phyloP scores from a whole-genome alignment of 2,797 vertebrate species.

The Acanthurus leucopareius region DNA sequence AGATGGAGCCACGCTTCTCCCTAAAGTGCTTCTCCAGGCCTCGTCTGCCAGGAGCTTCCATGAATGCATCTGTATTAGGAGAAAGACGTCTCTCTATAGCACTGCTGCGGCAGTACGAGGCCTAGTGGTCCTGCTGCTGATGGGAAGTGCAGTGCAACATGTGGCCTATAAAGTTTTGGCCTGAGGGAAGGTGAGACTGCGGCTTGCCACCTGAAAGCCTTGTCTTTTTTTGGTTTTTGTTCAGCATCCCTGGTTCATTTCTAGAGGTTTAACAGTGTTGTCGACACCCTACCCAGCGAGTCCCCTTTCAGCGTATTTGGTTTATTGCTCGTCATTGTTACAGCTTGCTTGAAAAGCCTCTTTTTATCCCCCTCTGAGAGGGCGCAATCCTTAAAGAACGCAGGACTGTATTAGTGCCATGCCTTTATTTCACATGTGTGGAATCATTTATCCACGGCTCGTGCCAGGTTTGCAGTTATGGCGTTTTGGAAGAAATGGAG shows the following conservation, averaged over 20 bases:
- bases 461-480: slow-evolving; percentile 78
- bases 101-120: slow-evolving; percentile 44
- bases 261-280: slow-evolving; percentile 68
- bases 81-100: slow-evolving; percentile 51
- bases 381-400: slow-evolving; percentile 72
- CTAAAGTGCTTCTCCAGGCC: slow-evolving; percentile 69
- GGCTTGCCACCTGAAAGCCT: slow-evolving; percentile 70
- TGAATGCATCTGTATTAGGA: slow-evolving; percentile 62
- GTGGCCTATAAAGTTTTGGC: slow-evolving; percentile 67
- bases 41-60: slow-evolving; percentile 63
- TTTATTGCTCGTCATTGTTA: slow-evolving; percentile 77
- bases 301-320: slow-evolving; percentile 68
- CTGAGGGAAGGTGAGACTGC: slow-evolving; percentile 62
- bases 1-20: slow-evolving; percentile 72
- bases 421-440: slow-evolving; percentile 81
- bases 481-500: slow-evolving; percentile 60
- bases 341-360: slow-evolving; percentile 70
- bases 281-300: slow-evolving; percentile 73
- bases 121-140: slow-evolving; percentile 46
- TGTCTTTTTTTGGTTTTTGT: slow-evolving; percentile 52
- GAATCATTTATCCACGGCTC: slow-evolving; percentile 80
- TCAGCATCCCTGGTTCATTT: slow-evolving; percentile 63
- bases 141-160: slow-evolving; percentile 72
- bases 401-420: slow-evolving; percentile 67
- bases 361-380: slow-evolving; percentile 73